Evolutionary conservation across 2,113 vertebrate genomes (phyloP).

Genomic region (Mastomys natalensis): DNA sequence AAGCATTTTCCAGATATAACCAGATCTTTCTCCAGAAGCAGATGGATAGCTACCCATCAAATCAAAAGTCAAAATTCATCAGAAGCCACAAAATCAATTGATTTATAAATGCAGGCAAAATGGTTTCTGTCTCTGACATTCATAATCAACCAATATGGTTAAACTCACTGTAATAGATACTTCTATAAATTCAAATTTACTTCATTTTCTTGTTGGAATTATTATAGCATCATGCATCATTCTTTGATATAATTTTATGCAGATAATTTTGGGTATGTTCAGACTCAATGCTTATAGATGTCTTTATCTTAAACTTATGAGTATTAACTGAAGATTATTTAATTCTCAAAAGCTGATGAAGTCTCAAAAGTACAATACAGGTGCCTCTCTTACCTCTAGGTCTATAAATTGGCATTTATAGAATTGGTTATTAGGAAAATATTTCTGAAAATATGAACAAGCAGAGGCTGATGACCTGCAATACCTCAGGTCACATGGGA

Average conservation of each 20-base stretch:
- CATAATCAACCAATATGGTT: conserved; percentile 62
- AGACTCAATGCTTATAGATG: conserved; percentile 49
- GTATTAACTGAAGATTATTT: conserved; percentile 52
- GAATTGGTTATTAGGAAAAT: background rate
- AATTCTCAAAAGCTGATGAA: background rate
- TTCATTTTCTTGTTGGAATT: conserved; percentile 54
- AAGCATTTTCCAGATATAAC: conserved; percentile 82
- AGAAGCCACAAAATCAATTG: conserved; percentile 78
- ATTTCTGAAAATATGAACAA: conserved; percentile 68
- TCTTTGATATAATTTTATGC: conserved; percentile 32
- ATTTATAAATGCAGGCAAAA: conserved; percentile 77
- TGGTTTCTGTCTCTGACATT: conserved; percentile 70
- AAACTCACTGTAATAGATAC: conserved; percentile 68
- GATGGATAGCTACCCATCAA: conserved; percentile 80
- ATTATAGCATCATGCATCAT: conserved; percentile 31
- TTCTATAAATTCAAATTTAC: conserved; percentile 8
- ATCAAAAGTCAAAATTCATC: conserved; percentile 83
- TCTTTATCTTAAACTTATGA: conserved; percentile 48
- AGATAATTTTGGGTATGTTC: conserved; percentile 48
- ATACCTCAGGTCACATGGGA: conserved; percentile 25
- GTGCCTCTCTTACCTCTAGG: background rate
- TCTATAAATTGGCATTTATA: conserved; percentile 50
- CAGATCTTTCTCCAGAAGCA: conserved; percentile 78
- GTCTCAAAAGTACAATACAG: conserved; percentile 47
- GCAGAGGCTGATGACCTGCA: conserved; percentile 1